Conservation (phyloP, 2,888 invertebrate species). For the Dicycla oo region DNA sequence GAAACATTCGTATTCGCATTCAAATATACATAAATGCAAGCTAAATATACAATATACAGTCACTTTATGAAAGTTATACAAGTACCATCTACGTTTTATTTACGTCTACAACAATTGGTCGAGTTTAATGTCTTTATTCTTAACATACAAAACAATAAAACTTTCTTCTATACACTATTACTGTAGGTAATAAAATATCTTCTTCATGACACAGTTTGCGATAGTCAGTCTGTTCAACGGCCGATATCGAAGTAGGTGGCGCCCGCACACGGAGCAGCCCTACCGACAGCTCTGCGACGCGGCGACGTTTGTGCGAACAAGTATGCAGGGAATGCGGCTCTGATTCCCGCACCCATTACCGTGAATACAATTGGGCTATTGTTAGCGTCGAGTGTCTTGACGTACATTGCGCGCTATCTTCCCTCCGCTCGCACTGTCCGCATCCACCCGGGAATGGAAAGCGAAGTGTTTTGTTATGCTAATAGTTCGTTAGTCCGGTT, state of each 20-base stretch:
- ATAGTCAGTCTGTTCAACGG: not conserved
- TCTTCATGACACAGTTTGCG: not conserved
- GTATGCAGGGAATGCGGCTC: constrained; percentile 53
- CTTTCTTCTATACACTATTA: constrained; percentile 17
- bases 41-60: constrained; percentile 20
- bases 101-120: not conserved
- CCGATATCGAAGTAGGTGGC: not conserved
- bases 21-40: no score
- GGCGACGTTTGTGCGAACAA: constrained; percentile 48
- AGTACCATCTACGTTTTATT: not conserved
- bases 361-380: constrained; percentile 55
- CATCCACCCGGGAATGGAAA: constrained; percentile 31
- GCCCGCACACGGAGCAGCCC: not conserved
- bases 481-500: constrained; percentile 51
- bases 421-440: not conserved
- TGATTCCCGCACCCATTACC: constrained; percentile 57
- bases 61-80: constrained; percentile 19
- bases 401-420: constrained; percentile 35
- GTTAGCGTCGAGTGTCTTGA: constrained; percentile 46
- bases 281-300: constrained; percentile 12
- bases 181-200: not conserved
- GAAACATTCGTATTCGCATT: not conserved
- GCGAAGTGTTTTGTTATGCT: constrained; percentile 56
- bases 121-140: not conserved
- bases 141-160: constrained; percentile 7